Conservation (phyloP, 2,797 vertebrate species). For the Liasis olivaceus region DNA sequence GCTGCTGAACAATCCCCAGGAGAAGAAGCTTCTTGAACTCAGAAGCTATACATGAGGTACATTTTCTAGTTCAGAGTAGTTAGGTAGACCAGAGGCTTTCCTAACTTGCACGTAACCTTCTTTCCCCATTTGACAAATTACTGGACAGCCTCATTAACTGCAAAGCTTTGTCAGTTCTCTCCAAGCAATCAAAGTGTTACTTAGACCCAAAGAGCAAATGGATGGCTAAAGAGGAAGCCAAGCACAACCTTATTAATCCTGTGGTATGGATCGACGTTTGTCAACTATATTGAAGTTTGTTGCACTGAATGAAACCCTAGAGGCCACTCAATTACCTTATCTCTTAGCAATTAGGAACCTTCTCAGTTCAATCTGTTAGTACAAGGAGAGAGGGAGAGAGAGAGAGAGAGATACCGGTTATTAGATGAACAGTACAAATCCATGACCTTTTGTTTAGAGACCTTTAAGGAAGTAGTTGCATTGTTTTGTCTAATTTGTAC, state of each 20-base stretch:
- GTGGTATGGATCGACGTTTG: constrained; percentile 72
- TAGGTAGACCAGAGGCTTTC: not conserved
- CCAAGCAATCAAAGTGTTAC: constrained; percentile 64
- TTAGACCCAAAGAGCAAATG: constrained; percentile 59
- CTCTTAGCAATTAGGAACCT: constrained; percentile 71
- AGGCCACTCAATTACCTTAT: constrained; percentile 75
- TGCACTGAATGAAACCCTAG: constrained; percentile 68
- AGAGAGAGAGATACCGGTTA: not conserved
- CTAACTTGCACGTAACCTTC: constrained; percentile 13
- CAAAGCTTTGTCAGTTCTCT: constrained; percentile 68
- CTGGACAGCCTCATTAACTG: constrained; percentile 66
- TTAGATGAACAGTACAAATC: constrained; percentile 51
- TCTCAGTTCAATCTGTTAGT: constrained; percentile 60
- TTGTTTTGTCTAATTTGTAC: constrained; percentile 15
- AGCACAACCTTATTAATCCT: constrained; percentile 73
- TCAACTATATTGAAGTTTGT: constrained; percentile 72
- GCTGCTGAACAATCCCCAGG: too few relatives aligned
- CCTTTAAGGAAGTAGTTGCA: not conserved
- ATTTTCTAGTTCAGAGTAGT: not conserved
- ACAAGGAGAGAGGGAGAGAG: not conserved
- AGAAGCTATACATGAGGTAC: not conserved
- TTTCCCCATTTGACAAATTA: constrained; percentile 60
- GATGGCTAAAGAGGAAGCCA: constrained; percentile 63
- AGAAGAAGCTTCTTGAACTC: not conserved
- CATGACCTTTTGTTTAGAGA: constrained; percentile 17